These are phyloP conservation scores for Lithophane ornitopus DNA, from an alignment of 2,888 invertebrate species.

Conservation along the genomic window DNA sequence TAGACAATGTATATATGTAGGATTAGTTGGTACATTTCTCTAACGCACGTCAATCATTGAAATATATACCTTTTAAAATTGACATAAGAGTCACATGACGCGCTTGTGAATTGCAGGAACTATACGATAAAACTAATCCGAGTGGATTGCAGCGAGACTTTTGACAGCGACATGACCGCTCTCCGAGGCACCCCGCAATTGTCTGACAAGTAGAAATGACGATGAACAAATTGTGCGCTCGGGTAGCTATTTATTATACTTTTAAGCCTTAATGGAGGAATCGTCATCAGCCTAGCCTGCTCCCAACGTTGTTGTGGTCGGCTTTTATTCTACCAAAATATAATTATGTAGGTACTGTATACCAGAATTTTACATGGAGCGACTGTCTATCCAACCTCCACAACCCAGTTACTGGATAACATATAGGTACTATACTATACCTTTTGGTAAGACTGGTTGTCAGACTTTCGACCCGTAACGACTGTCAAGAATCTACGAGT, in stretches of 20 bases:
- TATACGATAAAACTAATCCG: slow-evolving; percentile 17
- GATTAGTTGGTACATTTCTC: neutral
- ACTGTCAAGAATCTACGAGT: neutral
- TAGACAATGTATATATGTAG: neutral
- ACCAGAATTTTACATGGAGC: neutral
- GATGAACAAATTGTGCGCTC: neutral
- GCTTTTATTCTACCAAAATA: too few relatives aligned
- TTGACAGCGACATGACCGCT: slow-evolving; percentile 9
- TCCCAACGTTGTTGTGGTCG: neutral
- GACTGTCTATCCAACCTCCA: neutral
- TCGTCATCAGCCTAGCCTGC: neutral
- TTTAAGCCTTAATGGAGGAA: neutral
- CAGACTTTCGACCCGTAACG: too few relatives aligned
- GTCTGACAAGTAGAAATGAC: slow-evolving; percentile 5
- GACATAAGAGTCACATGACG: neutral
- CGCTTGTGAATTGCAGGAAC: neutral
- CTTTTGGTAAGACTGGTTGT: too few relatives aligned
- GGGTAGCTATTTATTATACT: neutral
- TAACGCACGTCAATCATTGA: neutral
- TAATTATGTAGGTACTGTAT: too few relatives aligned
- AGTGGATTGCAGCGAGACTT: slow-evolving; percentile 18
- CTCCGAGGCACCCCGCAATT: slow-evolving; percentile 6
- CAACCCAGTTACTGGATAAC: too few relatives aligned
- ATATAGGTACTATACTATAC: too few relatives aligned
- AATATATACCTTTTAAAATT: neutral